Evolutionary conservation across 2,797 vertebrate genomes (phyloP), one percentile per base, ranked within the genome.

Genomic region (Mus minutoides): DNA sequence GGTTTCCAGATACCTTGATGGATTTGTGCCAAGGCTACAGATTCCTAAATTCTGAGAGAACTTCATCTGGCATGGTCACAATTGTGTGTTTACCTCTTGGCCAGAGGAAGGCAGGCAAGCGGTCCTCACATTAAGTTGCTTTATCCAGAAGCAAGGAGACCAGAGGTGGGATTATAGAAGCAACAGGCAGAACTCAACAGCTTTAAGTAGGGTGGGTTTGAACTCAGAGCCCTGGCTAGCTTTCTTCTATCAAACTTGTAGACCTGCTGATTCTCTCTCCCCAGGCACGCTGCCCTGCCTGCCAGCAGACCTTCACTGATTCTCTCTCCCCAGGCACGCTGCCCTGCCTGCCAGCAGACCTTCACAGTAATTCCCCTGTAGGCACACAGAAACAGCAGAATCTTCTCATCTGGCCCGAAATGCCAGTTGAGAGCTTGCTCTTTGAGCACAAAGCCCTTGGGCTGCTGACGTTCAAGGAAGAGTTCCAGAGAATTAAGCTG

Each of bases 401-500:
- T 73, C 76, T 82, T 79, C 37, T 69, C 82, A 79, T 37, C 29
- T 0, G 40, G 90, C 56, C 67, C 76, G 92, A 89, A 90, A 54
- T 56, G 54, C n/a, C 17, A 14, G 76, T 12, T 31, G 6, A 77
- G 67, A 84, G 26, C 56, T n/a, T 60, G 24, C 79, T 62, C 40
- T 1, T 0, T 12, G 26, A 22, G 26, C 73, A 95, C 29, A 79
- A 88, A 54, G 56, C 40, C 80, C 67, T 2, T 49, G 37, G 85
- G 24, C 80, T 62, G 82, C 93, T 87, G 84, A n/a, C 11, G 79
- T 84, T 86, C 54, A 52, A 26, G 54, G 11, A 86, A 88, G 80
- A 79, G 73, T 95, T 92, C 83, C 92, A 64, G 80, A 90, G 77
- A 64, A 69, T 37, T 54, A 78, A 76, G 75, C 87, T 58, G 26